Conservation (phyloP, 2,888 invertebrate genomes). For the Rhyacophila evoluta region DNA sequence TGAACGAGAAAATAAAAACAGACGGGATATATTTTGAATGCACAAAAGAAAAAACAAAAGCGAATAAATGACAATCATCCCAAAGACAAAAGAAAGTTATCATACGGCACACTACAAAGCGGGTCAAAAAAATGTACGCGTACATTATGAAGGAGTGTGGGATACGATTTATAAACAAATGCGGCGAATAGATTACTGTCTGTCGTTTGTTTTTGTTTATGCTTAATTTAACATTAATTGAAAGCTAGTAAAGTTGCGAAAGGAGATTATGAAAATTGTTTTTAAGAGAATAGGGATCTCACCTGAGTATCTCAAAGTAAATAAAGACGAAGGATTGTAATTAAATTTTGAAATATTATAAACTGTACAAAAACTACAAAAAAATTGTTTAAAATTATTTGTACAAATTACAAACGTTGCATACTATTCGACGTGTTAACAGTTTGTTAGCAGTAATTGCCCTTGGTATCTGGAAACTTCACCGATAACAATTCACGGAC, state of each 20-base stretch:
- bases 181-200: neutral
- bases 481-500: too few species aligned
- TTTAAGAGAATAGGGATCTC: neutral
- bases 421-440: too few species aligned
- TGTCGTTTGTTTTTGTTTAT: neutral
- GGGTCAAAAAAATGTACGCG: neutral
- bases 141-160: neutral
- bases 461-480: too few species aligned
- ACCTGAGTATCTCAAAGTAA: slow-evolving; percentile 5
- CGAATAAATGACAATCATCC: slow-evolving; percentile 16
- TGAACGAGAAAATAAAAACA: slow-evolving; percentile 1
- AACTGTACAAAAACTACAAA: too few species aligned
- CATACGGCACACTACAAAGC: neutral
- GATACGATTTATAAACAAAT: slow-evolving; percentile 1
- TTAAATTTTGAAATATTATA: too few species aligned
- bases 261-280: slow-evolving; percentile 9
- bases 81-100: slow-evolving; percentile 8
- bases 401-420: too few species aligned
- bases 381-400: too few species aligned
- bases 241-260: neutral
- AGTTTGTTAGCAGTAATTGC: too few species aligned
- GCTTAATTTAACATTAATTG: slow-evolving; percentile 13
- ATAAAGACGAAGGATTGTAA: neutral
- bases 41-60: slow-evolving; percentile 13
- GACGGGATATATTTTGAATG: slow-evolving; percentile 3